Evolutionary conservation across 1,140 invertebrate genomes (phyloP).

Genomic region (Dendrolimus punctatus): DNA sequence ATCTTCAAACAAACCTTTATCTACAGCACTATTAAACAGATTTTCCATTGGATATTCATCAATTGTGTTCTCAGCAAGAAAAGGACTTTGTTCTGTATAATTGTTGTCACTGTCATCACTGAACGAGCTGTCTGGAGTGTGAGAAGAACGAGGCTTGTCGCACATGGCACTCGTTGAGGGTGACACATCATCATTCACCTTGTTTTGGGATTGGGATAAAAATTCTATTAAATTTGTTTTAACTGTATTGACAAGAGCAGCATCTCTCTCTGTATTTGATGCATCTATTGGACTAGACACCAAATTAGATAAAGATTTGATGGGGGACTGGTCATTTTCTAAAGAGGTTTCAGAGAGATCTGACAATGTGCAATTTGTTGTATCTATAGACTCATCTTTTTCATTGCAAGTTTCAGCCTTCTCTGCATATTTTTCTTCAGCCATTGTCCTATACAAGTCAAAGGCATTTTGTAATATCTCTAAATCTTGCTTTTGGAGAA

Average conservation of each 20-base stretch:
- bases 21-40: constrained; percentile 63
- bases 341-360: constrained; percentile 44
- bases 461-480: constrained; percentile 73
- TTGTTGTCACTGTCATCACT: constrained; percentile 57
- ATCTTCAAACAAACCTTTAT: constrained; percentile 60
- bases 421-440: constrained; percentile 57
- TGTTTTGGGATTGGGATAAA: constrained; percentile 50
- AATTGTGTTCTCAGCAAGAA: constrained; percentile 60
- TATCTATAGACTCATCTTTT: constrained; percentile 42
- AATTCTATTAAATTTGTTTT: constrained; percentile 61
- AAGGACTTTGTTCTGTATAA: constrained; percentile 61
- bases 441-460: constrained; percentile 61
- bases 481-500: constrained; percentile 70
- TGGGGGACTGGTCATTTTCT: constrained; percentile 73
- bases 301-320: constrained; percentile 75
- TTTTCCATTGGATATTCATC: constrained; percentile 68
- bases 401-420: constrained; percentile 34
- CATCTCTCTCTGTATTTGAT: constrained; percentile 43
- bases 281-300: constrained; percentile 74
- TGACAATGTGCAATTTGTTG: constrained; percentile 46
- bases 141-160: constrained; percentile 40
- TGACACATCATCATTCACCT: constrained; percentile 37
- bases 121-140: constrained; percentile 47
- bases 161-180: constrained; percentile 45
- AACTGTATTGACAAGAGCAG: constrained; percentile 39